Percentiles rank a stretch among this genome's conserved stretches.
Conservation (phyloP, 2,797 vertebrate genomes). For the Myotis vivesi region DNA sequence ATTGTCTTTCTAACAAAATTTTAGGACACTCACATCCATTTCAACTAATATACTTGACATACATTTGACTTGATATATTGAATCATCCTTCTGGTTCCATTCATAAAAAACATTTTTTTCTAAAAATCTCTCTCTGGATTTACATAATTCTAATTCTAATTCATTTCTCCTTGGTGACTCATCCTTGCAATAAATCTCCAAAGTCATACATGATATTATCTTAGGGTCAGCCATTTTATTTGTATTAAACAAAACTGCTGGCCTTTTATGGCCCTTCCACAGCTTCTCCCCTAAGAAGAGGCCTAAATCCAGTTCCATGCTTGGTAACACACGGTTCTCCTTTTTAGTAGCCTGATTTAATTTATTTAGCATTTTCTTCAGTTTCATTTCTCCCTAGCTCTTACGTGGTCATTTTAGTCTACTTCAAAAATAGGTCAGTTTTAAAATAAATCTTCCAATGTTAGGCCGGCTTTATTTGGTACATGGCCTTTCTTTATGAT, state of each 20-base stretch:
- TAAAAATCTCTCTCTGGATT: not conserved
- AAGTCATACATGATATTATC: not conserved
- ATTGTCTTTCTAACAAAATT: not conserved
- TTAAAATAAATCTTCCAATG: not conserved
- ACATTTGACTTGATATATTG: not conserved
- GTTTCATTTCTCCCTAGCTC: not conserved
- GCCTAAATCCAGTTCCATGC: not conserved
- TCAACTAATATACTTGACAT: not conserved
- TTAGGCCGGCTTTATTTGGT: not conserved
- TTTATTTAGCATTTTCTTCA: not conserved
- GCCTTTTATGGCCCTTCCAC: not conserved
- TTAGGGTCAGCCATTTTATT: not conserved
- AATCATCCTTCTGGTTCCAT: not conserved
- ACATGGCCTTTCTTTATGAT: not conserved
- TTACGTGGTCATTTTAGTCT: not conserved
- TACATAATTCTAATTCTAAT: conserved; percentile 35
- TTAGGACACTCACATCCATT: not conserved
- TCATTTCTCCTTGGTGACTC: not conserved
- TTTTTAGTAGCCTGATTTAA: not conserved
- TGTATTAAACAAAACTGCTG: not conserved
- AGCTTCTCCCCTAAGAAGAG: not conserved
- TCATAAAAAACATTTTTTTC: conserved; percentile 23
- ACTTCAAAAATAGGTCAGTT: not conserved
- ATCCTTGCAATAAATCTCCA: not conserved
- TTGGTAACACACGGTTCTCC: not conserved